phyloP scores from a whole-genome alignment of 2,797 vertebrate species.

The Luscinia luscinia region DNA sequence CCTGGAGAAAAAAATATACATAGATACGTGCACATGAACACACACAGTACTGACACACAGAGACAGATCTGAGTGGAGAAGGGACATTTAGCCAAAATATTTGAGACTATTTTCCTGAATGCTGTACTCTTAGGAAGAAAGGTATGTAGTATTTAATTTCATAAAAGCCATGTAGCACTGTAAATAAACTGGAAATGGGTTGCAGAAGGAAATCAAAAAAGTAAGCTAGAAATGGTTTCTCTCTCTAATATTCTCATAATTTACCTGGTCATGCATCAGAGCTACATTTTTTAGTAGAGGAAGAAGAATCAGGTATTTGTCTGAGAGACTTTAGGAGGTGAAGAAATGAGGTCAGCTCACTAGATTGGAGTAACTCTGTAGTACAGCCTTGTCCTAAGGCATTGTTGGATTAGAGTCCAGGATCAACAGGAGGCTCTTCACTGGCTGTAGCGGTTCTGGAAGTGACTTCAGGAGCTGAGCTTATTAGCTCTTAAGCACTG shows the following conservation, averaged over 20 bases:
- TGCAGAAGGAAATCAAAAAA: background rate
- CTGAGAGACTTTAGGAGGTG: background rate
- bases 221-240: background rate
- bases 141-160: background rate
- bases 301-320: background rate
- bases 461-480: background rate
- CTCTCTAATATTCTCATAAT: background rate
- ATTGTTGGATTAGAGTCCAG: background rate
- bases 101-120: background rate
- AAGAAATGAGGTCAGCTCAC: background rate
- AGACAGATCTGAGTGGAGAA: background rate
- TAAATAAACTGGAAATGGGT: background rate
- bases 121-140: background rate
- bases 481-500: background rate
- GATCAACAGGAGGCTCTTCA: background rate
- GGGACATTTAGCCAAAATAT: background rate
- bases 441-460: background rate
- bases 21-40: fast-evolving
- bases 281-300: background rate
- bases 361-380: background rate
- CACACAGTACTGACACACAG: background rate
- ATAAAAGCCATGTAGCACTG: background rate
- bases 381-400: background rate
- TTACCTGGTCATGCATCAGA: background rate
- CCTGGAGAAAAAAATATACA: background rate